Conservation (phyloP, 2,888 invertebrate species). For the Drosophila dives region DNA sequence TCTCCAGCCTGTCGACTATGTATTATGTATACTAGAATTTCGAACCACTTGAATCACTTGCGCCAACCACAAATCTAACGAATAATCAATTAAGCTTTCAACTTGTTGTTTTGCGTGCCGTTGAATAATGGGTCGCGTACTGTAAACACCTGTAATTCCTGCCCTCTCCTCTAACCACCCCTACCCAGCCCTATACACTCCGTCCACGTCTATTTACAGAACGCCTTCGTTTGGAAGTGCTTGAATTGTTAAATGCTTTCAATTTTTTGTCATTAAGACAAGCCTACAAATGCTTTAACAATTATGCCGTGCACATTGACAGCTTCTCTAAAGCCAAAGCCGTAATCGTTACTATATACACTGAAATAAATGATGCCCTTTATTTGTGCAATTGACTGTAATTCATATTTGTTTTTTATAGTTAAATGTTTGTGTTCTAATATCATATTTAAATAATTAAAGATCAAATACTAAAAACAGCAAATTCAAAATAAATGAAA, state of each 20-base stretch:
- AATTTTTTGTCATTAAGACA: slow-evolving; percentile 77
- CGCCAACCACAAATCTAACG: slow-evolving; percentile 41
- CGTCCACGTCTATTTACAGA: not conserved
- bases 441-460: not conserved
- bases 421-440: not conserved
- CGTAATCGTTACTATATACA: slow-evolving; percentile 13
- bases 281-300: slow-evolving; percentile 74
- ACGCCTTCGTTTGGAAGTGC: slow-evolving; percentile 55
- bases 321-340: slow-evolving; percentile 18
- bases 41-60: slow-evolving; percentile 21
- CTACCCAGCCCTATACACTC: not conserved
- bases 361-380: not conserved
- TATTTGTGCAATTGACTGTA: not conserved
- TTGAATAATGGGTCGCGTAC: slow-evolving; percentile 48
- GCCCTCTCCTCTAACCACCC: not conserved
- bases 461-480: not conserved
- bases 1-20: not conserved
- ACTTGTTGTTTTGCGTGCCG: slow-evolving; percentile 30
- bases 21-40: slow-evolving; percentile 6
- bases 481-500: not conserved
- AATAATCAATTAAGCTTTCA: slow-evolving; percentile 70
- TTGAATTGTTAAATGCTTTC: slow-evolving; percentile 73
- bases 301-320: slow-evolving; percentile 72
- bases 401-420: not conserved
- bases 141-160: slow-evolving; percentile 34